These are phyloP conservation scores for Sinocyclocheilus anshuiensis DNA, from an alignment of 2,113 vertebrate species.

Conservation along the genomic window DNA sequence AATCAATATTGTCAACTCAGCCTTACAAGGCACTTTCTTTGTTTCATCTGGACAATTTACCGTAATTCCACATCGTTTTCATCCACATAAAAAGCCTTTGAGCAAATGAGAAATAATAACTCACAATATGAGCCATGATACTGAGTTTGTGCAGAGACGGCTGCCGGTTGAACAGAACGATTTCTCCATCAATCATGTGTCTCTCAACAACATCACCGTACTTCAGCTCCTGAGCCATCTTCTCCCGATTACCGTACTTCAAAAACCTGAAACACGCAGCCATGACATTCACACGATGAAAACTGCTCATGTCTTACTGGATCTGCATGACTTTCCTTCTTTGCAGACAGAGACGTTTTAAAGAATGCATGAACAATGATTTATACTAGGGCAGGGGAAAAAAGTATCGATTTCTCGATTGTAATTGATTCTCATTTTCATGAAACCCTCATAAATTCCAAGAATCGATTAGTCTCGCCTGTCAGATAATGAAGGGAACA, in stretches of 20 bases:
- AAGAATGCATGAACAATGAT: background rate
- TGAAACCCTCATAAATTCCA: too few relatives aligned
- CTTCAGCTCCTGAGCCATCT: slow-evolving; percentile 96
- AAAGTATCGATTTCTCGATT: too few relatives aligned
- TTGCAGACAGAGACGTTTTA: background rate
- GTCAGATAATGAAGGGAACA: too few relatives aligned
- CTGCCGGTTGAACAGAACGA: slow-evolving; percentile 95
- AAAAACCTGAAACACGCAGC: slow-evolving; percentile 79
- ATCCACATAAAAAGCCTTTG: background rate
- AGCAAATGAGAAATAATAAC: slow-evolving; percentile 53
- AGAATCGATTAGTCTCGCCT: too few relatives aligned
- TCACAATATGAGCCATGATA: slow-evolving; percentile 98
- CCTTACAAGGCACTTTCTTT: background rate
- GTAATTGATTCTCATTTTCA: too few relatives aligned
- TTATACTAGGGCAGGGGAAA: too few relatives aligned
- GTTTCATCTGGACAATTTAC: background rate
- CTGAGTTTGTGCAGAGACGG: slow-evolving; percentile 97
- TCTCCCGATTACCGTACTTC: slow-evolving; percentile 95
- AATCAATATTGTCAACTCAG: background rate
- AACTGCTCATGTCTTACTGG: too few relatives aligned
- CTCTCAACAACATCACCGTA: slow-evolving; percentile 91
- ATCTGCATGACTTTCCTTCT: background rate
- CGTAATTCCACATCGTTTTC: background rate
- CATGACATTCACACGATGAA: background rate
- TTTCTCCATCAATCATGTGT: slow-evolving; percentile 94